These are phyloP conservation scores for Lampropteryx suffumata DNA, from an alignment of 2,888 invertebrate species.

Conservation along the genomic window DNA sequence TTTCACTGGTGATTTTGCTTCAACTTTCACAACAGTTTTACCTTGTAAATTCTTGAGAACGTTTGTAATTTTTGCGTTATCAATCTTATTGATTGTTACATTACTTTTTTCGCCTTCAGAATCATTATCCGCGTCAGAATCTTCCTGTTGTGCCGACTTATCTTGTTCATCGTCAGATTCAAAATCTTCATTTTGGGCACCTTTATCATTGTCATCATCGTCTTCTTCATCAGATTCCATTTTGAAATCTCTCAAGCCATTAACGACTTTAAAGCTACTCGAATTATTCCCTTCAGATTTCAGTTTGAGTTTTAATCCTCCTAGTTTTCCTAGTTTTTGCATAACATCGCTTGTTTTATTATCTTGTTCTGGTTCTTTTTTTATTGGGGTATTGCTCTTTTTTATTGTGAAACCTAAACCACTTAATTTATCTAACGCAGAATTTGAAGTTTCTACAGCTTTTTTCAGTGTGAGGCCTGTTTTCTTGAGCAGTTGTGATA, in stretches of 20 bases:
- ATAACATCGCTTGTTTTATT: slow-evolving; percentile 54
- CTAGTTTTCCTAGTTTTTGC: slow-evolving; percentile 68
- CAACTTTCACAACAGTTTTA: slow-evolving; percentile 44
- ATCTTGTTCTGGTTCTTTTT: slow-evolving; percentile 58
- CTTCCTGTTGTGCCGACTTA: slow-evolving; percentile 43
- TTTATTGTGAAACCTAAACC: slow-evolving; percentile 76
- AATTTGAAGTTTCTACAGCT: slow-evolving; percentile 50
- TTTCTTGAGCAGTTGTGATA: slow-evolving; percentile 68
- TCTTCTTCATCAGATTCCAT: slow-evolving; percentile 66
- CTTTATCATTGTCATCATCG: slow-evolving; percentile 57
- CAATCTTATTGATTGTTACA: slow-evolving; percentile 29
- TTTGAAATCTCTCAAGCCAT: slow-evolving; percentile 73
- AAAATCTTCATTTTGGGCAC: slow-evolving; percentile 48
- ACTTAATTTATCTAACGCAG: slow-evolving; percentile 68
- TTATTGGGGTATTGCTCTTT: slow-evolving; percentile 64
- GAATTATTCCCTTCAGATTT: slow-evolving; percentile 70
- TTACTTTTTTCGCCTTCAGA: slow-evolving; percentile 46
- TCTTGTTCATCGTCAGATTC: slow-evolving; percentile 51
- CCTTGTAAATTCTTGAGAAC: slow-evolving; percentile 50
- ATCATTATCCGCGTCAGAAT: slow-evolving; percentile 43
- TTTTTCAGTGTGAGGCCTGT: slow-evolving; percentile 69
- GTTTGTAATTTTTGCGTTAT: slow-evolving; percentile 23
- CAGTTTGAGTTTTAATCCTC: slow-evolving; percentile 74
- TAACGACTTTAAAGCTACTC: slow-evolving; percentile 72
- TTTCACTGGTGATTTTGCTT: slow-evolving; percentile 41